These are phyloP conservation scores for Crambe crambe DNA, from an alignment of 37 sponge, comb jelly and placozoan species.

Conservation along the genomic window DNA sequence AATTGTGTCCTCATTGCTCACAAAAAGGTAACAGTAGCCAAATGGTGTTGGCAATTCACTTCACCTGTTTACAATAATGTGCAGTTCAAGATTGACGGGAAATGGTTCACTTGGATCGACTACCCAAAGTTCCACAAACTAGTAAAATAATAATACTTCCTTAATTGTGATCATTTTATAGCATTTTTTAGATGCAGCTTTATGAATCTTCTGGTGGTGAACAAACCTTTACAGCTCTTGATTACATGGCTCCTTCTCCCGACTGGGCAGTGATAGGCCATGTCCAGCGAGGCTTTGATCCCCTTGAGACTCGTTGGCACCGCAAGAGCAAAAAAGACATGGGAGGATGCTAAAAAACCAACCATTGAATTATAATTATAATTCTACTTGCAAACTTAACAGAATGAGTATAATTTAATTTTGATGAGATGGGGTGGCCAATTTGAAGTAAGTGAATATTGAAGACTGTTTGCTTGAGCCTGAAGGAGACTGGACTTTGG, in stretches of 20 bases:
- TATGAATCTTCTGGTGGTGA: slow-evolving; percentile 35
- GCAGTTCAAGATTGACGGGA: slow-evolving; percentile 84
- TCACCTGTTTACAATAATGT: neutral
- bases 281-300: slow-evolving; percentile 88
- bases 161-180: neutral
- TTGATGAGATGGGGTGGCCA: neutral
- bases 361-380: neutral
- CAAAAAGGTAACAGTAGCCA: slow-evolving; percentile 66
- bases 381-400: neutral
- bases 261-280: slow-evolving; percentile 89
- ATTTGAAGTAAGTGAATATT: neutral
- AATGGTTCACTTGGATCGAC: slow-evolving; percentile 96
- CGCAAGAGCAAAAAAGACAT: slow-evolving; percentile 81
- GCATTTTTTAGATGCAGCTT: slow-evolving; percentile 22
- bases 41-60: neutral
- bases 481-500: too few relatives aligned
- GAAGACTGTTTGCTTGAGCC: neutral
- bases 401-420: too few relatives aligned
- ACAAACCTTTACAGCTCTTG: slow-evolving; percentile 70
- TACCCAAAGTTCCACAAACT: slow-evolving; percentile 88
- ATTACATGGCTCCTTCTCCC: slow-evolving; percentile 86
- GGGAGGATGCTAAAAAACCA: slow-evolving; percentile 52
- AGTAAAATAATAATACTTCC: slow-evolving; percentile 35
- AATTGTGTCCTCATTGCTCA: slow-evolving; percentile 95
- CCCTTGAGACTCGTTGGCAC: slow-evolving; percentile 85